Conservation (phyloP, 2,797 vertebrate species). For the Caiman crocodilus region DNA sequence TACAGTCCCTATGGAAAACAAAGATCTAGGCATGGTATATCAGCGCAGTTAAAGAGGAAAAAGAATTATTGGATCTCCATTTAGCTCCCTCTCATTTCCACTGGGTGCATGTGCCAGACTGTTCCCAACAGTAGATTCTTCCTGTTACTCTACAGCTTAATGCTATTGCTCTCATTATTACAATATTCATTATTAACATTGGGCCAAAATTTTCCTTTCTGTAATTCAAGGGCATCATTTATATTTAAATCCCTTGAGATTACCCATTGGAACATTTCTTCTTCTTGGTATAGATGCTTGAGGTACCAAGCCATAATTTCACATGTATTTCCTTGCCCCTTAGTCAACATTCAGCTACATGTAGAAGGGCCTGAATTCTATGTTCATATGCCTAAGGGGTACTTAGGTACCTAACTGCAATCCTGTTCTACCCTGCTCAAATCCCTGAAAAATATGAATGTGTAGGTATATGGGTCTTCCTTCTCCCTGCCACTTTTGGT, state of each 20-base stretch:
- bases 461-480: too few relatives aligned
- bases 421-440: too few relatives aligned
- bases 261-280: background rate
- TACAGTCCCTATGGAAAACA: constrained; percentile 34
- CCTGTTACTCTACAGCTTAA: background rate
- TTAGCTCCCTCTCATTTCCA: background rate
- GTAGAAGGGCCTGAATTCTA: background rate
- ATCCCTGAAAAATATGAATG: too few relatives aligned
- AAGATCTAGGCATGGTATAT: constrained; percentile 25
- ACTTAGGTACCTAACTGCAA: too few relatives aligned
- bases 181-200: background rate
- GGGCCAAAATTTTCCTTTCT: background rate
- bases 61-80: background rate
- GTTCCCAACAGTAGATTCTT: background rate
- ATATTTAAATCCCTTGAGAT: background rate
- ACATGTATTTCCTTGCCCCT: background rate
- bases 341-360: background rate
- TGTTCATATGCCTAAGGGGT: too few relatives aligned
- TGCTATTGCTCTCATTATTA: background rate
- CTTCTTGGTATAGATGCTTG: background rate
- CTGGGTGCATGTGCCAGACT: background rate
- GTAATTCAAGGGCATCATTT: background rate
- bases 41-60: constrained; percentile 8
- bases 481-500: too few relatives aligned
- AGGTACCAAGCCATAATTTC: background rate